These are phyloP conservation scores for Xenopus tropicalis DNA, from an alignment of 2,113 vertebrate species.

Conservation along the genomic window UCB_Xtro_10.0 CM004449.2:102002501-102003000, in stretches of 20 bases:
- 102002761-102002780: constrained; percentile 76
- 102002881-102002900: constrained; percentile 67
- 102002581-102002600: constrained; percentile 60
- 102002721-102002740: constrained; percentile 74
- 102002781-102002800: constrained; percentile 75
- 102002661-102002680: constrained; percentile 80
- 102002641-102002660: constrained; percentile 72
- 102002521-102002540: neutral
- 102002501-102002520: too few species aligned
- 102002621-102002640: constrained; percentile 71
- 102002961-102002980: constrained; percentile 51
- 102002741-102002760: constrained; percentile 79
- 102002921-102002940: constrained; percentile 63
- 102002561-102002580: constrained; percentile 56
- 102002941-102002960: constrained; percentile 58
- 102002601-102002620: constrained; percentile 69
- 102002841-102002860: constrained; percentile 81
- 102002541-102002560: constrained; percentile 35
- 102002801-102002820: constrained; percentile 71
- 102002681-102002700: constrained; percentile 83
- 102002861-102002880: constrained; percentile 81
- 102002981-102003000: constrained; percentile 42
- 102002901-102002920: constrained; percentile 83
- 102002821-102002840: constrained; percentile 72
- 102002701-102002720: constrained; percentile 77